Evolutionary conservation across 2,888 invertebrate genomes (phyloP).

Genomic region (Empis livida): DNA sequence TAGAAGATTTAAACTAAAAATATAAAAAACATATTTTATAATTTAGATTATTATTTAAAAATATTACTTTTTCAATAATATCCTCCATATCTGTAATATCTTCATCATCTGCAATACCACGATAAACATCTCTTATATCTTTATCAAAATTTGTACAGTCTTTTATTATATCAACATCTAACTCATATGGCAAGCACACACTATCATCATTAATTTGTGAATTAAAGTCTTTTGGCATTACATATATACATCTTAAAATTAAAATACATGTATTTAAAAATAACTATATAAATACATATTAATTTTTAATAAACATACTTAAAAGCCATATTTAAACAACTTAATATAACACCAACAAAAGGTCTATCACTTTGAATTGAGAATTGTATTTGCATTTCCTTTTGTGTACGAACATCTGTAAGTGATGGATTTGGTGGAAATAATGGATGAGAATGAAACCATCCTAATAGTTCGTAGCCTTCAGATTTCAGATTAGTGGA

Average conservation of each 20-base stretch:
- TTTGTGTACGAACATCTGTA: constrained; percentile 53
- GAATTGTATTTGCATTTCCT: constrained; percentile 40
- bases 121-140: constrained; percentile 14
- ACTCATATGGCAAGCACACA: constrained; percentile 12
- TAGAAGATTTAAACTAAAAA: constrained; percentile 7
- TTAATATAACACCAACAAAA: constrained; percentile 16
- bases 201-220: constrained; percentile 2
- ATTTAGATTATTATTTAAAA: no score
- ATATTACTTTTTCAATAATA: constrained; percentile 10
- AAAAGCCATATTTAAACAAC: constrained; percentile 14
- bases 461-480: constrained; percentile 46
- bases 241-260: constrained; percentile 15
- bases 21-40: not conserved
- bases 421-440: constrained; percentile 58
- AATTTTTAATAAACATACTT: constrained; percentile 11
- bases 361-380: constrained; percentile 13
- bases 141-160: constrained; percentile 14
- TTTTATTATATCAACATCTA: constrained; percentile 15
- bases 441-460: constrained; percentile 68
- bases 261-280: not conserved
- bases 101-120: constrained; percentile 7
- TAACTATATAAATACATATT: not conserved
- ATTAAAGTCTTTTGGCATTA: constrained; percentile 12
- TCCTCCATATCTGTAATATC: constrained; percentile 1
- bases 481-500: constrained; percentile 40